Evolutionary conservation across 2,113 vertebrate genomes (phyloP).

Genomic region (Rhinopomastus cyanomelas): DNA sequence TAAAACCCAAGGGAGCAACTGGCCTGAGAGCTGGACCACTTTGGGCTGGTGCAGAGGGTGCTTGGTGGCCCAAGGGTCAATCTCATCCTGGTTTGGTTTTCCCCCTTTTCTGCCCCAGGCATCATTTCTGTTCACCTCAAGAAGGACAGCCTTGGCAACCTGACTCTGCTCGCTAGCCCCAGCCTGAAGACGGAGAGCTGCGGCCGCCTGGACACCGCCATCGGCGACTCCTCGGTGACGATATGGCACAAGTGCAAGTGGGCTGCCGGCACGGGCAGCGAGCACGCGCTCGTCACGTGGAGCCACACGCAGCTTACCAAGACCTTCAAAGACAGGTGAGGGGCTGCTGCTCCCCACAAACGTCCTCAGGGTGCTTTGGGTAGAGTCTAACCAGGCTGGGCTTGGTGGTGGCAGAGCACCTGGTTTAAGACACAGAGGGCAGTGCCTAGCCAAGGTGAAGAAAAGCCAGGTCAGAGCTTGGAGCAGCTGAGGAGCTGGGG

Average conservation of each 20-base stretch:
- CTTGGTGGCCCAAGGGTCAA: background rate
- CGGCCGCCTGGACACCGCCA: background rate
- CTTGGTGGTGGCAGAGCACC: background rate
- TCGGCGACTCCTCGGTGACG: background rate
- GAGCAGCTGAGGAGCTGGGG: too few relatives aligned
- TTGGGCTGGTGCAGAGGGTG: background rate
- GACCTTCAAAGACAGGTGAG: slow-evolving; percentile 72
- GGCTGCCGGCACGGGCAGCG: background rate
- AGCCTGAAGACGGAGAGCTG: slow-evolving; percentile 37
- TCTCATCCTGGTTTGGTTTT: accelerated
- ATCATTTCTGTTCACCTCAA: slow-evolving; percentile 67
- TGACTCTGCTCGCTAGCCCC: slow-evolving; percentile 70
- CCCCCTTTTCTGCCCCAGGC: slow-evolving; percentile 30
- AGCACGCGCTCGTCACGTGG: slow-evolving; percentile 11
- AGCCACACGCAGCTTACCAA: slow-evolving; percentile 43
- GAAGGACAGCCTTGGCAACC: slow-evolving; percentile 73
- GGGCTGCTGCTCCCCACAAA: background rate
- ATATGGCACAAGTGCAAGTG: slow-evolving; percentile 64
- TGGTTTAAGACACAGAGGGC: background rate
- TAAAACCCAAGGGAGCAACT: background rate
- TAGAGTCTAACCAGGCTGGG: background rate
- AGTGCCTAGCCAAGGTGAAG: background rate
- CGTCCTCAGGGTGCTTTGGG: background rate
- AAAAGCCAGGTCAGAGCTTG: background rate
- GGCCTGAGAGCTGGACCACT: background rate